Evolutionary conservation across 2,888 invertebrate genomes (phyloP), one percentile per base, ranked within the genome.

Genomic region (Sphaerophoria rueppellii): DNA sequence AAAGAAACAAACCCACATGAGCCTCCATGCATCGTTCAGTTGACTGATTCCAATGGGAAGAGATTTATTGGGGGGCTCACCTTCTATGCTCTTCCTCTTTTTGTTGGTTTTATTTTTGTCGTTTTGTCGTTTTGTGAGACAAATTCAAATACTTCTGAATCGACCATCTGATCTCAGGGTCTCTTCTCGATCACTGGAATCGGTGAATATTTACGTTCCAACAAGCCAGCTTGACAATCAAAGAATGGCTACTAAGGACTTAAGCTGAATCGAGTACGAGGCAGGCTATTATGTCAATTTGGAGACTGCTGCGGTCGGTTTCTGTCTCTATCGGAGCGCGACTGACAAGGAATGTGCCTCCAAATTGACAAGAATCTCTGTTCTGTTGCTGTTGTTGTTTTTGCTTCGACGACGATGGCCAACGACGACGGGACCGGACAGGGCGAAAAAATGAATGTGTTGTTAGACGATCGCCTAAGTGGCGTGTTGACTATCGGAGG

Each of bases 221-320:
- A 46, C 34, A n/a, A 54, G 32, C 48, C 4, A 50, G 69, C 61
- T 78, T 82, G 82, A 74, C 82, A 82, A 50, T 74, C 82, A 65
- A 63, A 65, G 65, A 82, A 78, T 71, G 76, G 61, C 61, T 76
- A 77, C 81, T 81, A 77, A 24, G 24, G 24, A 24, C 24, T 24
- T 24, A 24, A 24, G 24, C 24, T 24, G 24, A 24, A 24, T 24
- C 24, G 24, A 24, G 24, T 24, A 1, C 24, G 24, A 73, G 67
- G 54, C 76, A 40, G 80, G 81, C 81, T 77, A 85, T 85, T 85
- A 85, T 85, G 85, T 85, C 85, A 85, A 85, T 73, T 24, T 76
- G 80, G 54, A 76, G 70, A 43, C 43, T 40, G 40, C 76, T 50
- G 70, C 50, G 54, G 65, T 70, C 81, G 70, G 81, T 77, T 76